Conservation (phyloP, 2,113 vertebrate species). For the Vireo altiloquus region DNA sequence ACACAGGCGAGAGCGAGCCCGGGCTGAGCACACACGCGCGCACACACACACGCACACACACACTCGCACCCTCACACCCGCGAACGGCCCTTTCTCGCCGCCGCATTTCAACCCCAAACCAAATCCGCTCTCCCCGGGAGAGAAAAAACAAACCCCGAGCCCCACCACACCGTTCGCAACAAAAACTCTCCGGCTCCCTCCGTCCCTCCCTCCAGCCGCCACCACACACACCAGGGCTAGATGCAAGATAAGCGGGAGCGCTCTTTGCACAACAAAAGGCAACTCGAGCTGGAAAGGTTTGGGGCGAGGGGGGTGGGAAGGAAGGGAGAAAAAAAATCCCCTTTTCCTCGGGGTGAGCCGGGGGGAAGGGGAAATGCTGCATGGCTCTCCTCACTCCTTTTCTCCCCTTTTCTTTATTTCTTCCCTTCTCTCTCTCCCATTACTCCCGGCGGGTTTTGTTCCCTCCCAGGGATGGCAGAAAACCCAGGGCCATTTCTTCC, state of each 20-base stretch:
- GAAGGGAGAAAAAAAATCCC: not conserved
- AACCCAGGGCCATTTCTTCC: not conserved
- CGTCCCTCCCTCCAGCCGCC: constrained; percentile 3
- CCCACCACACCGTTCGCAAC: not conserved
- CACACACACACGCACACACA: not conserved
- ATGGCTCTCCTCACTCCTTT: not conserved
- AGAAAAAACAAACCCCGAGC: not conserved
- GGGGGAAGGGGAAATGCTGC: not conserved
- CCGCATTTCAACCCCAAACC: not conserved
- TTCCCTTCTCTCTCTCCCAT: not conserved
- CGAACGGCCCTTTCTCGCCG: constrained; percentile 27
- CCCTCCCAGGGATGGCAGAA: not conserved
- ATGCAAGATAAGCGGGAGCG: constrained; percentile 31
- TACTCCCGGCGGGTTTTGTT: not conserved
- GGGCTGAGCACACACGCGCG: constrained; percentile 51
- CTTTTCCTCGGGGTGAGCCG: not conserved
- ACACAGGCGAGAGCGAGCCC: constrained; percentile 73
- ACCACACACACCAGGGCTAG: constrained; percentile 33
- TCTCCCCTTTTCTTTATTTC: not conserved
- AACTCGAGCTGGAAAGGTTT: constrained; percentile 47
- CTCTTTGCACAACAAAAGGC: constrained; percentile 64
- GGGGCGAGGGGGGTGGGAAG: not conserved
- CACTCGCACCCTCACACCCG: not conserved
- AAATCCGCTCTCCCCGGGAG: not conserved
- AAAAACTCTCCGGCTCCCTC: constrained; percentile 27